phyloP scores from a whole-genome alignment of 2,888 invertebrate species.

The Pandemis corylana region DNA sequence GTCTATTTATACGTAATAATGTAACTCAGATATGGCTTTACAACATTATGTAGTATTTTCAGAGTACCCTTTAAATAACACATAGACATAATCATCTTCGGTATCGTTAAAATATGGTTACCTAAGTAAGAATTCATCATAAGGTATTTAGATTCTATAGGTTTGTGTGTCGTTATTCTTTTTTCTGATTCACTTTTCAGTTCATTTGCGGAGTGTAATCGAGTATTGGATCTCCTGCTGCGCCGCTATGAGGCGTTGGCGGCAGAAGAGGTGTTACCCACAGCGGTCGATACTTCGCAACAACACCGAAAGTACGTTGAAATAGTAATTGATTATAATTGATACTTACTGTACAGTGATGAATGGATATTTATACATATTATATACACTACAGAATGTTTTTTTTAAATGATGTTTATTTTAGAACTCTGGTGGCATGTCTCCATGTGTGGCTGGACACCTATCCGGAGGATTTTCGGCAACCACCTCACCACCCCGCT shows the following conservation, averaged over 20 bases:
- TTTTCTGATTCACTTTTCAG: conserved; percentile 65
- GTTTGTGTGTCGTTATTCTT: conserved; percentile 73
- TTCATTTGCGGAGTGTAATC: conserved; percentile 92
- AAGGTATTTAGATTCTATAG: no score
- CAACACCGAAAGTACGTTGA: conserved; percentile 88
- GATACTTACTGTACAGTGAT: background rate
- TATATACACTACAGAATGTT: background rate
- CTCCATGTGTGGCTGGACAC: conserved; percentile 99
- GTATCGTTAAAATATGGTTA: no score
- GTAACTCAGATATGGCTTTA: no score
- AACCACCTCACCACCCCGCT: conserved; percentile 91
- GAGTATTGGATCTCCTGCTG: conserved; percentile 93
- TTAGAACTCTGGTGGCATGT: conserved; percentile 93
- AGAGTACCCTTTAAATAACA: no score
- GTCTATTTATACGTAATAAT: no score
- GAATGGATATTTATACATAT: background rate
- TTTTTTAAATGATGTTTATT: background rate
- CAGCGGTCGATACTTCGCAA: conserved; percentile 84
- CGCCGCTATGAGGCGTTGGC: conserved; percentile 90
- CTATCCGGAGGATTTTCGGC: conserved; percentile 97
- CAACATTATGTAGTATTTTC: no score
- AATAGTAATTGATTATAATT: background rate
- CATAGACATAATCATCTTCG: no score
- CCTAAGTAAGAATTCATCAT: no score
- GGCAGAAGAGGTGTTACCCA: conserved; percentile 81